Base-by-base conservation (phyloP, 2,888 invertebrate genomes). In the Tinea semifulvella region DNA sequence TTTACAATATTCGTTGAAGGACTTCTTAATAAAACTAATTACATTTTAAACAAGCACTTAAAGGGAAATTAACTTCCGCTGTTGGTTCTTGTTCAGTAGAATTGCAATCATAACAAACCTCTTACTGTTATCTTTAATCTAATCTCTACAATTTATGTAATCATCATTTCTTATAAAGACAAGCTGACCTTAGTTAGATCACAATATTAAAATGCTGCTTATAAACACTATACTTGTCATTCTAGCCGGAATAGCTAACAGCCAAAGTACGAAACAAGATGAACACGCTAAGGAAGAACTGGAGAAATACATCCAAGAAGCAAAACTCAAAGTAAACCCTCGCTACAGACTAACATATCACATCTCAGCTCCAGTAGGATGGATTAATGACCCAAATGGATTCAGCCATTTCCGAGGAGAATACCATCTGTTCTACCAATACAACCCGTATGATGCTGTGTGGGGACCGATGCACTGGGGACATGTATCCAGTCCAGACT, bases 311-410 rank as follows among this genome's bases (percentile, higher is more conserved):
- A 74, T 79, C 26, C 52, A 58, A 40, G 53, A 56, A 5, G 71
- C 68, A 49, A 66, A 58, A 45, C 40, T 50, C 3, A 62, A 69
- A 5, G 65, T 80, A 5, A 70, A 74, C 44, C 65, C 58, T 1
- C 60, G 75, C 17, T 80, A 65, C 49, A 59, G 72, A 47, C 59
- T 65, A 3, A 66, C 65, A 2, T 80, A 76, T 48, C 80, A 81
- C 49, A 61, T 77, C 2, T 56, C 63, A 0, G 69, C 72, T 0
- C 80, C 77, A 0, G 73, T 77, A 0, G 83, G 83, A 10, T 85
- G 84, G 84, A 75, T 83, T 57, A 85, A 84, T 52, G 84, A 85
- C 46, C 84, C 85, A 0, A 84, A 85, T 48, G 84, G 85, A 5
- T 77, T 85, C 53, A 71, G 79, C 0, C 80, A 61, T 52, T 76